Evolutionary conservation across 2,113 vertebrate genomes (phyloP).

Genomic region (Pantherophis guttatus): DNA sequence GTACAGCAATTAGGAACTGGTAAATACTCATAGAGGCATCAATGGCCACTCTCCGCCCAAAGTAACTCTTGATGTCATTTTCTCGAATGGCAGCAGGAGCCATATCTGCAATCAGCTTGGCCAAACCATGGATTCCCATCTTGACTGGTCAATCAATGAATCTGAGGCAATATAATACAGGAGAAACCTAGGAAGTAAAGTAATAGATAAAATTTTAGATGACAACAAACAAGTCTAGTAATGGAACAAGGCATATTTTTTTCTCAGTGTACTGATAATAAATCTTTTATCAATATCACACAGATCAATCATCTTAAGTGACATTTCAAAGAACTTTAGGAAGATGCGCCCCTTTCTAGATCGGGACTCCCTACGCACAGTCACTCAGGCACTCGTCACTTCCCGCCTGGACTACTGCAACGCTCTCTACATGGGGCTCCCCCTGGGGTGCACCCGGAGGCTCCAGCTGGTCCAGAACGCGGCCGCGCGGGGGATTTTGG

Average conservation of each 20-base stretch:
- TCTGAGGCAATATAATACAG: accelerated
- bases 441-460: no score
- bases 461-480: no score
- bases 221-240: neutral
- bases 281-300: neutral
- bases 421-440: no score
- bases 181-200: conserved; percentile 5
- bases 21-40: conserved; percentile 99
- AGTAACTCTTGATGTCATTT: conserved; percentile 92
- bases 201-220: neutral
- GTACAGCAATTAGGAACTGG: conserved; percentile 94
- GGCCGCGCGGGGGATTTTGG: no score
- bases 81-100: conserved; percentile 89
- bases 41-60: conserved; percentile 93
- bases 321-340: neutral
- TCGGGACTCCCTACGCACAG: no score
- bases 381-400: no score
- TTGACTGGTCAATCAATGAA: neutral
- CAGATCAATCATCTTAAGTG: neutral
- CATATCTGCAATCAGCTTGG: conserved; percentile 91
- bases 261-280: neutral
- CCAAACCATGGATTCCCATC: conserved; percentile 97
- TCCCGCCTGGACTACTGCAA: no score
- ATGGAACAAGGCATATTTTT: neutral
- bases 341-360: no score